Base-by-base conservation (phyloP, 2,797 vertebrate species). In the Coluber constrictor region DNA sequence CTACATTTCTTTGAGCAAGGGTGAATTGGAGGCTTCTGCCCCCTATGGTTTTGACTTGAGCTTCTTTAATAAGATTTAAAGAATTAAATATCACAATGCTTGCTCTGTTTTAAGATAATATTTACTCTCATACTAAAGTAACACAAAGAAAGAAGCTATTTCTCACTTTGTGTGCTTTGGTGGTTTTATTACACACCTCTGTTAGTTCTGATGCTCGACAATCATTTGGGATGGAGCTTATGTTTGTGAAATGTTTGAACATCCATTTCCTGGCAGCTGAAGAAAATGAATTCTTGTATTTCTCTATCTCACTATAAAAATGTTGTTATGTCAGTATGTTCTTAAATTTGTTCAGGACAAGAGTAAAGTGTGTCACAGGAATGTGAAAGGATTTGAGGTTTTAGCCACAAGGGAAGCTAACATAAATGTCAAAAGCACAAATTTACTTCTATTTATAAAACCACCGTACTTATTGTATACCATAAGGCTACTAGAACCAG, bases 401-500 rank as follows among this genome's bases (percentile, higher is more conserved):
- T 91, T 91, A 86, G 70, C 61, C 25, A 79, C 13, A n/a, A 89
- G 87, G 86, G 56, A 79, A 63, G 25, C 25, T 91, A 86, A 91
- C 18, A 43, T 79, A 79, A 91, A 93, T 43, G 57, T 89, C 47
- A 89, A 29, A 93, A 93, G 87, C 93, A 93, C 87, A 93, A 91
- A 32, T 57, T 86, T 93, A 89, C 32, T 89, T 91, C 57, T 32
- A 9, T 57, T 86, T 55, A 37, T 79, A 83, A 91, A 43, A 88
- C 54, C 37, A 89, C n/a, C 43, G 12, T 74, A 86, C 57, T 57
- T 29, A 57, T 91, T 56, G 88, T 86, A n/a, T 27, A 87, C 16
- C 37, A 86, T 37, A 55, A 66, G 7, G 59, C 32, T 90, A 90
- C 66, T 47, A 90, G 54, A 61, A 23, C 57, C 56, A 94, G 66